phyloP scores from a whole-genome alignment of 2,113 vertebrate genomes.

The Hydrolagus affinis region DNA sequence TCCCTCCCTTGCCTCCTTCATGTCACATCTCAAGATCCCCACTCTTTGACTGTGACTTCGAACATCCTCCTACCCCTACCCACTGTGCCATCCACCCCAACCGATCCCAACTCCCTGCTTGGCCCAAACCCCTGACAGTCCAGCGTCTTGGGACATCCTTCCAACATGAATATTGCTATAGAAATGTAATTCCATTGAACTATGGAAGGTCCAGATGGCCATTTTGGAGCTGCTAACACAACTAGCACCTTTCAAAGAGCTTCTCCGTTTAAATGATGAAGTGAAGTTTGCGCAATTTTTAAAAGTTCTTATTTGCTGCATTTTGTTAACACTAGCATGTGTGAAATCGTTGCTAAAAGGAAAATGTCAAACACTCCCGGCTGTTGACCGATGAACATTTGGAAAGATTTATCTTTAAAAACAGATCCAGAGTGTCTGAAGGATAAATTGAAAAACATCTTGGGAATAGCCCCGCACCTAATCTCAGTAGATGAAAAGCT shows the following conservation, averaged over 20 bases:
- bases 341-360: background rate
- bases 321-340: background rate
- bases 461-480: background rate
- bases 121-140: too few species aligned
- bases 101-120: too few species aligned
- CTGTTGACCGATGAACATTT: background rate
- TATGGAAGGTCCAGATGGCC: too few species aligned
- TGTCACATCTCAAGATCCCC: too few species aligned
- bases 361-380: background rate
- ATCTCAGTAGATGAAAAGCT: conserved; percentile 10
- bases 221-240: too few species aligned
- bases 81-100: too few species aligned
- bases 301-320: background rate
- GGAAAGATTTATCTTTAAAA: background rate
- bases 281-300: background rate
- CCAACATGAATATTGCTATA: too few species aligned
- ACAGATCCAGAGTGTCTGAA: background rate
- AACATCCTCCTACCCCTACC: too few species aligned
- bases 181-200: too few species aligned
- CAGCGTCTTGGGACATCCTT: too few species aligned
- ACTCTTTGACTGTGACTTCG: too few species aligned
- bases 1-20: too few species aligned
- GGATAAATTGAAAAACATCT: background rate
- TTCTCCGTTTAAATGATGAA: background rate
- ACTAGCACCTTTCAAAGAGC: background rate